A percentile compares a stretch with the other conserved stretches of the same genome.
These are phyloP conservation scores for Drosophila nr. medialis DNA, from an alignment of 2,888 invertebrate species.

Conservation along the genomic window DNA sequence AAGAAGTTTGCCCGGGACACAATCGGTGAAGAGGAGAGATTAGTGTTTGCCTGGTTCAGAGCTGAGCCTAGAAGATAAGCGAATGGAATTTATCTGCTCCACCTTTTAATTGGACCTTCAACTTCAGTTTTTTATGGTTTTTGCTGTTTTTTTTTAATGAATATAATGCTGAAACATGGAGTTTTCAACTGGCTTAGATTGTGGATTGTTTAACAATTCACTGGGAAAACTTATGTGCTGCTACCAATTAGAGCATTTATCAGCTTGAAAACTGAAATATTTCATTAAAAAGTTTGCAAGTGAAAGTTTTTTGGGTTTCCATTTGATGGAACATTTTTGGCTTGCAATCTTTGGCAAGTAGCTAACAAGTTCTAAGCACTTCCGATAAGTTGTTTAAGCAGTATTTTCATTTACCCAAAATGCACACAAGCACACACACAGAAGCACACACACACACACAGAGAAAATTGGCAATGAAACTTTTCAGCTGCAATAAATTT, in stretches of 20 bases:
- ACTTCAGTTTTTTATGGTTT: neutral
- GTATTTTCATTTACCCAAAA: slow-evolving; percentile 14
- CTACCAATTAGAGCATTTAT: slow-evolving; percentile 14
- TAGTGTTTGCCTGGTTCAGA: slow-evolving; percentile 20
- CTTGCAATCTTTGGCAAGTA: slow-evolving; percentile 50
- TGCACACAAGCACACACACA: neutral
- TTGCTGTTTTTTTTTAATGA: neutral
- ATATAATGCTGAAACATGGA: neutral
- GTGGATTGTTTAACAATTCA: neutral
- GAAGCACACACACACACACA: neutral
- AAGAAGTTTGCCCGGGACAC: slow-evolving; percentile 42
- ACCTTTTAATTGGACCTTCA: slow-evolving; percentile 21
- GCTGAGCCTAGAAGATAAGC: slow-evolving; percentile 44
- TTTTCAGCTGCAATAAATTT: slow-evolving; percentile 71
- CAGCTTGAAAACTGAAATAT: slow-evolving; percentile 4
- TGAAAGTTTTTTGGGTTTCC: slow-evolving; percentile 11
- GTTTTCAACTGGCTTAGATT: neutral
- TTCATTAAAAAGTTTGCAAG: slow-evolving; percentile 38
- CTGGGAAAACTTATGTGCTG: neutral
- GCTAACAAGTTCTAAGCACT: slow-evolving; percentile 68
- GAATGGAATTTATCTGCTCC: slow-evolving; percentile 8
- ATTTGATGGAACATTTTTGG: slow-evolving; percentile 29
- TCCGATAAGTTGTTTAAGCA: slow-evolving; percentile 55
- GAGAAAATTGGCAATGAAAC: slow-evolving; percentile 75
- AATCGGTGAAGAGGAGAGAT: slow-evolving; percentile 7